These are phyloP conservation scores for Callaeas wilsoni DNA, from an alignment of 2,113 vertebrate species.

Conservation along the genomic window DNA sequence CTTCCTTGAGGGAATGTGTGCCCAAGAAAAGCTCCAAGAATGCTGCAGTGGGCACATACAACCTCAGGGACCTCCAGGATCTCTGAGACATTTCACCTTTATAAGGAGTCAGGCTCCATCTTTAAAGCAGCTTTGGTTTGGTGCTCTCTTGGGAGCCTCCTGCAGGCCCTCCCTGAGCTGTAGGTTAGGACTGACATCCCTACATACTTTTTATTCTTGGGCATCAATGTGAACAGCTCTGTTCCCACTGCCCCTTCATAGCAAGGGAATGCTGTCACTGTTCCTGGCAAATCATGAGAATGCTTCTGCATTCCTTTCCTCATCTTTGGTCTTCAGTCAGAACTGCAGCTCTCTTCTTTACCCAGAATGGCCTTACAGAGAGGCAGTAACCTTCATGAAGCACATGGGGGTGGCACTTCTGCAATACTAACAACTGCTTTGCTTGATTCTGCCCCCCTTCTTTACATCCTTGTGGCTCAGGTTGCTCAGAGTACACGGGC, in stretches of 20 bases:
- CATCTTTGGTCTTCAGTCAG: background rate
- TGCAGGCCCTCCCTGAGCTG: background rate
- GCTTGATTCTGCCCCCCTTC: background rate
- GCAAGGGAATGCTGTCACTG: background rate
- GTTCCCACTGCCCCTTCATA: background rate
- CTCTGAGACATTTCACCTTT: background rate
- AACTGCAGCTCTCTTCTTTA: background rate
- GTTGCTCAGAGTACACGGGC: background rate
- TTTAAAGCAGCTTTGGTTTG: background rate
- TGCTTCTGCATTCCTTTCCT: background rate
- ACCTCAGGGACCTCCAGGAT: background rate
- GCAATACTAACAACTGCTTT: background rate
- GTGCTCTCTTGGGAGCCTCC: background rate
- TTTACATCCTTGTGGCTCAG: background rate
- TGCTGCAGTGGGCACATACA: background rate
- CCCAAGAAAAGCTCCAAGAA: background rate
- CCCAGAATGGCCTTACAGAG: background rate
- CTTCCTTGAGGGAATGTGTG: background rate
- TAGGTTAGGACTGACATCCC: background rate
- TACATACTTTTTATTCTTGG: background rate
- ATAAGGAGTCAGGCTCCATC: background rate
- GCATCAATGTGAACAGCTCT: background rate
- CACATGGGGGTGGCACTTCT: background rate
- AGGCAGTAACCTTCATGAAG: background rate
- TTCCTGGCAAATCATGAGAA: background rate